phyloP scores from a whole-genome alignment of 2,797 vertebrate species.

The Myoxocephalus aenaeus region DNA sequence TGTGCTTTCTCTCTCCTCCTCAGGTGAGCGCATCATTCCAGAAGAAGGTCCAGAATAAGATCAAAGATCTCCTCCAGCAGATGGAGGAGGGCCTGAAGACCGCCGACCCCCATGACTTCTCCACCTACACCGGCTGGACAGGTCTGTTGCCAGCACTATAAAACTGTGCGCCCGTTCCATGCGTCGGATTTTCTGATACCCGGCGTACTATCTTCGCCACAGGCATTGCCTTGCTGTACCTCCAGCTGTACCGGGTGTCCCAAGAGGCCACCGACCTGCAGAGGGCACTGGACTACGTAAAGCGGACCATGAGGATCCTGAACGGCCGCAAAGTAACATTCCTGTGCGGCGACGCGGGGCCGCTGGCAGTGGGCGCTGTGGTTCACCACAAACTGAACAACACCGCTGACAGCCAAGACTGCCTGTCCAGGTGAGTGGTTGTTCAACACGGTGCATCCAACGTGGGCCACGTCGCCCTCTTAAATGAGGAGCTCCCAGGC shows the following conservation, averaged over 20 bases:
- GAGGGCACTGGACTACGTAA: slow-evolving; percentile 92
- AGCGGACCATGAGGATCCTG: slow-evolving; percentile 92
- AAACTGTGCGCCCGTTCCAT: background rate
- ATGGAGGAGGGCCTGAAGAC: slow-evolving; percentile 98
- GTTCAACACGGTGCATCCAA: background rate
- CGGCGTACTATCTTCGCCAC: background rate
- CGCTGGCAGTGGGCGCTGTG: slow-evolving; percentile 92
- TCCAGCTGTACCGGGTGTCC: slow-evolving; percentile 89
- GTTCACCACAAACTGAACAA: slow-evolving; percentile 92
- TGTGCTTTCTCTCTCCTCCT: background rate
- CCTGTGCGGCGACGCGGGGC: slow-evolving; percentile 95
- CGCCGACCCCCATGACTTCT: slow-evolving; percentile 95
- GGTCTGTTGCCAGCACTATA: slow-evolving; percentile 77
- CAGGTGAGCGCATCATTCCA: slow-evolving; percentile 87
- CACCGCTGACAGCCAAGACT: slow-evolving; percentile 89
- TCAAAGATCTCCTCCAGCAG: slow-evolving; percentile 94
- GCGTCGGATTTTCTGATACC: background rate
- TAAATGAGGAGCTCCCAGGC: background rate
- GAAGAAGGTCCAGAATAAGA: slow-evolving; percentile 92
- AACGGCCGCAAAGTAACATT: slow-evolving; percentile 94
- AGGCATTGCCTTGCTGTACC: slow-evolving; percentile 95
- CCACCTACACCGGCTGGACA: slow-evolving; percentile 96
- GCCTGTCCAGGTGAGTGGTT: slow-evolving; percentile 87
- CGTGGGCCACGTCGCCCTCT: background rate
- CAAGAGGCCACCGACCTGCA: slow-evolving; percentile 88